Evolutionary conservation across 2,888 invertebrate species (phyloP).

Genomic region (Mesorhabditis sp.): DNA sequence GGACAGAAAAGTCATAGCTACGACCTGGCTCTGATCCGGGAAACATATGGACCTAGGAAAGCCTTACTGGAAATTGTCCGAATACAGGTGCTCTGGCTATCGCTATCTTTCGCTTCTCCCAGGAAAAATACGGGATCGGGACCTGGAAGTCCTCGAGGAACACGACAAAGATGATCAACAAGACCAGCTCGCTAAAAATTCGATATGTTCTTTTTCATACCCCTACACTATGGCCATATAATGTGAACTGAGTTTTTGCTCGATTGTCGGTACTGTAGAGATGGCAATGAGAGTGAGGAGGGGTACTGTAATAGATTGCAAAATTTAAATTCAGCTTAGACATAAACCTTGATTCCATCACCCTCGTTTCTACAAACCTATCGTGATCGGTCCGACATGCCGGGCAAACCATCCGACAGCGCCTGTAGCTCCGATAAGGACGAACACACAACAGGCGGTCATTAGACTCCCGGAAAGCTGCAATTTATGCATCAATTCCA

Average conservation of each 20-base stretch:
- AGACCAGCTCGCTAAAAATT: conserved; percentile 37
- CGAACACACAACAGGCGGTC: conserved; percentile 43
- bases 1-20: background rate
- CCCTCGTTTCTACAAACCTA: conserved; percentile 11
- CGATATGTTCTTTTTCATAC: background rate
- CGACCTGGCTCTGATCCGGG: background rate
- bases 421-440: conserved; percentile 47
- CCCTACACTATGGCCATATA: conserved; percentile 51
- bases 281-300: conserved; percentile 47
- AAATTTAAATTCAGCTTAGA: background rate
- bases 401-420: conserved; percentile 45
- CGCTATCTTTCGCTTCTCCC: conserved; percentile 18
- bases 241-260: conserved; percentile 43
- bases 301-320: conserved; percentile 23
- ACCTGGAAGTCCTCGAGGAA: conserved; percentile 41
- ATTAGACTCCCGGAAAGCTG: conserved; percentile 39
- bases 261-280: conserved; percentile 41
- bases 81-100: conserved; percentile 32
- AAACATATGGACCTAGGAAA: background rate
- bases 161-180: conserved; percentile 42
- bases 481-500: too few relatives aligned
- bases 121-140: conserved; percentile 36
- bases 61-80: conserved; percentile 46
- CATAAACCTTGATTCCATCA: too few relatives aligned
- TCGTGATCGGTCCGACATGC: conserved; percentile 53